Base-by-base conservation (phyloP, 2,113 vertebrate genomes). In the Anarrhichthys ocellatus region DNA sequence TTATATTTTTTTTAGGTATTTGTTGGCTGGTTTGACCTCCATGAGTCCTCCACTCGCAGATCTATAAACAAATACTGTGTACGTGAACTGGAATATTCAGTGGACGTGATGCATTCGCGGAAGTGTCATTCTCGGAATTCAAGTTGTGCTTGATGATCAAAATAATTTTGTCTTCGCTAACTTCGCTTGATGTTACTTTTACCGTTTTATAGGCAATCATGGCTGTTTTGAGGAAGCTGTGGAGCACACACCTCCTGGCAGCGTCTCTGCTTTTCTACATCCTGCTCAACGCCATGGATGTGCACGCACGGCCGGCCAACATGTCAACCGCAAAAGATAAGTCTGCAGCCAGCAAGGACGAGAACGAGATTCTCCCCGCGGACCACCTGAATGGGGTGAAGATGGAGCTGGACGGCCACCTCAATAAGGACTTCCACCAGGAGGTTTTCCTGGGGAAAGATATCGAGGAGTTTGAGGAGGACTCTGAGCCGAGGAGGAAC, bases 391-490 rank as follows among this genome's bases (percentile, higher is more conserved):
- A 98, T 0, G 98, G 97, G 0, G 86, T 99, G 67, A 99, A 98
- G 76, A 87, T 99, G 94, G 98, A 99, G 91, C 95, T 96, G 96
- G 98, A 99, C 0, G 98, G 98, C 0, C 97, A 98, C 52, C 96
- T 99, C 2, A 99, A 99, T 91, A 97, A 95, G 81, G 98, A 97
- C 38, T 99, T 99, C 81, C 98, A 99, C 54, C 97, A 99, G 81
- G 98, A 99, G 77, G 97, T 99, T 50, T 99, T 99, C 82, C 94
- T 99, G 56, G 98, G 98, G 0, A 97, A 96, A 59, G 97, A 98
- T 9, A 94, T 96, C 67, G 97, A 97, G 9, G 97, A 97, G 50
- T 99, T 99, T 24, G 97, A 99, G 0, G 98, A 98, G 78, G 97
- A 98, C 8, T 95, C 97, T 0, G 97, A 98, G 72, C 98, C 98